Evolutionary conservation across 2,888 invertebrate species (phyloP).

Genomic region (Catocala fraxini): DNA sequence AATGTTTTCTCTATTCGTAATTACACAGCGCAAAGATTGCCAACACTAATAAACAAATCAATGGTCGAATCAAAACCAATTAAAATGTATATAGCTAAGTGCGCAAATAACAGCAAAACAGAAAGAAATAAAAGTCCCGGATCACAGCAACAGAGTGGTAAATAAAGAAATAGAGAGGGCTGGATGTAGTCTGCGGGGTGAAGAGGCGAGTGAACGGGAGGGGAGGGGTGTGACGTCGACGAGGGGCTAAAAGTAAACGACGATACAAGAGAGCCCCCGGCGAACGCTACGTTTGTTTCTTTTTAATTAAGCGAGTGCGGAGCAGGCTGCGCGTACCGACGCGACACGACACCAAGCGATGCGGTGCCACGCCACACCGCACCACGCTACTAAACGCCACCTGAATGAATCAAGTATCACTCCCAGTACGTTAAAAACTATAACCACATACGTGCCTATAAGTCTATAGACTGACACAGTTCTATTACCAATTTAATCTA

Average conservation of each 20-base stretch:
- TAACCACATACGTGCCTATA: no score
- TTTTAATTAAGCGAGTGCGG: slow-evolving; percentile 49
- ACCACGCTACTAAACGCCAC: not conserved
- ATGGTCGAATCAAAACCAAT: slow-evolving; percentile 22
- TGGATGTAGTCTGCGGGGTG: not conserved
- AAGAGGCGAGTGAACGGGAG: not conserved
- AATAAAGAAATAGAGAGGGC: slow-evolving; percentile 36
- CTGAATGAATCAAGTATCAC: not conserved
- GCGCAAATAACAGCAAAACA: slow-evolving; percentile 26
- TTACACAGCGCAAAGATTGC: slow-evolving; percentile 6
- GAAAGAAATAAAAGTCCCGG: slow-evolving; percentile 28
- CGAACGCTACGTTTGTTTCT: slow-evolving; percentile 38
- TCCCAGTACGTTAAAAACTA: no score
- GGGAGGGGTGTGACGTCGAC: not conserved
- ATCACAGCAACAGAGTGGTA: slow-evolving; percentile 25
- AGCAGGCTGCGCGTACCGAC: slow-evolving; percentile 4
- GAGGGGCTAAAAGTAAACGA: slow-evolving; percentile 29
- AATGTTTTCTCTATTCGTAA: slow-evolving; percentile 1
- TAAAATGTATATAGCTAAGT: slow-evolving; percentile 29
- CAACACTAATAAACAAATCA: slow-evolving; percentile 15
- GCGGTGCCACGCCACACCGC: not conserved
- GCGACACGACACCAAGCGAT: not conserved
- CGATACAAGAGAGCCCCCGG: slow-evolving; percentile 22
- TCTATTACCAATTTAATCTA: no score
- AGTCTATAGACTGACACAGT: no score